Percentiles rank a stretch among this genome's conserved stretches.
phyloP scores from a whole-genome alignment of 2,888 invertebrate species.

The Apotomis betuletana region DNA sequence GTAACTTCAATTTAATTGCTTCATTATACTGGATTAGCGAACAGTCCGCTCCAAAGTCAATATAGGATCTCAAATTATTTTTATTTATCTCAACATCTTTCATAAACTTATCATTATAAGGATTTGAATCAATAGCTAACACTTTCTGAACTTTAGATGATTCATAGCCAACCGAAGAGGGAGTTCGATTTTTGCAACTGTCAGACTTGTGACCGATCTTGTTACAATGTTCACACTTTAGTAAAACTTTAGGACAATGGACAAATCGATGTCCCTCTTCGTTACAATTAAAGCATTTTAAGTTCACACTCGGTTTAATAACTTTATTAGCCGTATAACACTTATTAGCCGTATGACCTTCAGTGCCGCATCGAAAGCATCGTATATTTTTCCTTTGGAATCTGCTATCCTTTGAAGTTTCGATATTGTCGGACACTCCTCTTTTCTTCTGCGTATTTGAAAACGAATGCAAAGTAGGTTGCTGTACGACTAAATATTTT shows the following conservation, averaged over 20 bases:
- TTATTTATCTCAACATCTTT: too few relatives aligned
- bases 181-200: background rate
- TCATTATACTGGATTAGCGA: slow-evolving; percentile 5
- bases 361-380: background rate
- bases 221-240: background rate
- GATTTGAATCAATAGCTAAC: too few relatives aligned
- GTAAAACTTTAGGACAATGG: background rate
- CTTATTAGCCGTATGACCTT: background rate
- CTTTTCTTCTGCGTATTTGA: slow-evolving; percentile 3
- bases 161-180: background rate
- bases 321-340: background rate
- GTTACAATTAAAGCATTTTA: slow-evolving; percentile 3
- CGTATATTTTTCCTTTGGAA: background rate
- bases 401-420: background rate
- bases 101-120: background rate
- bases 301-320: background rate
- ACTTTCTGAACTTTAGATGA: too few relatives aligned
- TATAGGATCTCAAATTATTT: background rate
- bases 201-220: background rate
- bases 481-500: background rate
- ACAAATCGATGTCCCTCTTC: background rate
- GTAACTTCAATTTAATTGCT: background rate
- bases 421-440: background rate
- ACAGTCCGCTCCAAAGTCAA: slow-evolving; percentile 11
- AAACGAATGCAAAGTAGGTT: background rate